Percentiles rank a stretch among this genome's conserved stretches.
Conservation (phyloP, 2,888 invertebrate species). For the Teinopalpus imperialis region DNA sequence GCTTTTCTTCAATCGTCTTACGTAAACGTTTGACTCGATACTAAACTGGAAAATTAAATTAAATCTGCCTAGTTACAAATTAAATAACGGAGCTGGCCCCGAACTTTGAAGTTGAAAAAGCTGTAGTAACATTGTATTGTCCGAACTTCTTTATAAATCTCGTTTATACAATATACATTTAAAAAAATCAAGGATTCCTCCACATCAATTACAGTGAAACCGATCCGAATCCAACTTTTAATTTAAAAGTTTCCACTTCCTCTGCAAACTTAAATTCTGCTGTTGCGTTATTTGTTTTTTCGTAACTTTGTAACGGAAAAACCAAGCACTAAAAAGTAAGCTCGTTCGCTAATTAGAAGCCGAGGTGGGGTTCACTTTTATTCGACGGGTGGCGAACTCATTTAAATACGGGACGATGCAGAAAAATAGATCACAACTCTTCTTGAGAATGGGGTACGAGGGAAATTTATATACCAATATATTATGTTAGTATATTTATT, state of each 20-base stretch:
- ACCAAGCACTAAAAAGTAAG: constrained; percentile 2
- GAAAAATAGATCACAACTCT: background rate
- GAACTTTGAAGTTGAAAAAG: constrained; percentile 2
- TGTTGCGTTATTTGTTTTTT: constrained; percentile 15
- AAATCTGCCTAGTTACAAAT: background rate
- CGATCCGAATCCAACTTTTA: constrained; percentile 17
- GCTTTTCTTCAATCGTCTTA: too few relatives aligned
- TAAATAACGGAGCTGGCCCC: background rate
- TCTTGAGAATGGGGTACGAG: background rate
- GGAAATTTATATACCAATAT: too few relatives aligned
- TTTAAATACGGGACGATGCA: constrained; percentile 1
- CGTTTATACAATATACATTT: background rate
- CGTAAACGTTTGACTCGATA: too few relatives aligned
- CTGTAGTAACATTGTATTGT: background rate
- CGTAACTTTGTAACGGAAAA: constrained; percentile 17
- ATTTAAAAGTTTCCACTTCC: constrained; percentile 21
- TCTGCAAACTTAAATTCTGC: constrained; percentile 18
- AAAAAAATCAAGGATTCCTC: background rate
- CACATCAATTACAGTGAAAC: constrained; percentile 1
- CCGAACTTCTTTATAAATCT: background rate
- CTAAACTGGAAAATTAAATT: too few relatives aligned
- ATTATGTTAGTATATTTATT: too few relatives aligned
- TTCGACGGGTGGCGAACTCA: constrained; percentile 1
- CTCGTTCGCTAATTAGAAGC: constrained; percentile 19
- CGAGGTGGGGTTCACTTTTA: constrained; percentile 9